Percentiles rank a stretch among this genome's conserved stretches.
These are phyloP conservation scores for Axis porcinus DNA, from an alignment of 2,113 vertebrate species.

Conservation along the genomic window DNA sequence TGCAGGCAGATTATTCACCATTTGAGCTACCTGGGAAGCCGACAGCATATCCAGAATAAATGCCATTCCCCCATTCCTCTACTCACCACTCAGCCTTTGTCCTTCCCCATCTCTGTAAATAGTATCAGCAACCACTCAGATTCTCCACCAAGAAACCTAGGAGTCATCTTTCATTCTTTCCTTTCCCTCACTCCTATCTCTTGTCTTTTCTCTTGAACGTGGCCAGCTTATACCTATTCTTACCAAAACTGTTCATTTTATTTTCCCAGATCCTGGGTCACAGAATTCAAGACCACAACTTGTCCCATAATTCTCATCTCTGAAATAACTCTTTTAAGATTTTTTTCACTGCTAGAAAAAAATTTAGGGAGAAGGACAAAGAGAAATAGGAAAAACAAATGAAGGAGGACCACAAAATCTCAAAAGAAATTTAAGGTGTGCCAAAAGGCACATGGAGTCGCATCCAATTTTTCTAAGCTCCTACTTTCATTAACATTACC, in stretches of 20 bases:
- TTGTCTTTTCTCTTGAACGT: neutral
- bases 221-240: neutral
- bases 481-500: neutral
- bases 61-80: neutral
- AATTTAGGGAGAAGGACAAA: neutral
- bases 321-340: neutral
- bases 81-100: neutral
- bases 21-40: neutral
- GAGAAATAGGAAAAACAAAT: neutral
- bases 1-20: neutral
- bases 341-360: constrained; percentile 14
- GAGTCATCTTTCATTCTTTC: neutral
- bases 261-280: constrained; percentile 18
- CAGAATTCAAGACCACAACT: constrained; percentile 23
- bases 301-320: neutral
- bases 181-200: neutral
- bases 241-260: neutral
- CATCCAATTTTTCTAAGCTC: neutral
- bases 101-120: neutral
- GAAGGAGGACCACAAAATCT: neutral
- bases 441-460: neutral
- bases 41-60: neutral
- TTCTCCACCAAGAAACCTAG: neutral
- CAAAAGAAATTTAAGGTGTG: constrained; percentile 2
- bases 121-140: neutral